A percentile compares a stretch with the other conserved stretches of the same genome.
These are phyloP conservation scores for Tenthredo livida DNA, from an alignment of 2,888 invertebrate genomes.

Conservation along the genomic window DNA sequence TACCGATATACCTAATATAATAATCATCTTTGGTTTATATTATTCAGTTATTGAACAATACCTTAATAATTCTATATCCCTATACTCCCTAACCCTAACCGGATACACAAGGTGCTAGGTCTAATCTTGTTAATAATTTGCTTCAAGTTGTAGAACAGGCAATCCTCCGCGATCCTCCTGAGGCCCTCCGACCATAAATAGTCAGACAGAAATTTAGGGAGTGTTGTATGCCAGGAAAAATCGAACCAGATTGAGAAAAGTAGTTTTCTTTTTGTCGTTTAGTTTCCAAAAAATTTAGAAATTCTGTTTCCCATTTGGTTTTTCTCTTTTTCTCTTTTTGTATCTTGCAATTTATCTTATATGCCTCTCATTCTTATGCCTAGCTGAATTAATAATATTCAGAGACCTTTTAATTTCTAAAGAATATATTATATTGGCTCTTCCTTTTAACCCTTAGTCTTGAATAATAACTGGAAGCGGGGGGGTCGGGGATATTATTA, in stretches of 20 bases:
- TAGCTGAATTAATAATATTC: no score
- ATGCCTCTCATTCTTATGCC: no score
- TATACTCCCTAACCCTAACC: neutral
- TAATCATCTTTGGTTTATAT: neutral
- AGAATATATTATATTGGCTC: slow-evolving; percentile 1
- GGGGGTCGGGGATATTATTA: neutral
- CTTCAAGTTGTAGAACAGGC: neutral
- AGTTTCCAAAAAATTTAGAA: neutral
- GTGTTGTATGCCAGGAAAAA: neutral
- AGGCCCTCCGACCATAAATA: neutral
- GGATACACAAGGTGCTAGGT: neutral
- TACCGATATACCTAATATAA: neutral
- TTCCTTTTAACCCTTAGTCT: slow-evolving; percentile 1
- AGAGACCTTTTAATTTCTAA: neutral
- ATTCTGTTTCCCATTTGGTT: neutral
- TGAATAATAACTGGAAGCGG: neutral
- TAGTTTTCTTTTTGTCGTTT: no score
- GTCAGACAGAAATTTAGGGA: neutral
- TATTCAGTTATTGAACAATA: slow-evolving; percentile 1
- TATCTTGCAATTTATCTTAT: neutral
- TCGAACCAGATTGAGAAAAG: neutral
- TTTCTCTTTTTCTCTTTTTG: neutral
- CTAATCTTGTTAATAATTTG: slow-evolving; percentile 6
- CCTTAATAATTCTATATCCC: neutral
- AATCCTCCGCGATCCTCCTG: neutral